Conservation (phyloP, 2,888 invertebrate genomes). For the Lepidonotus clava region DNA sequence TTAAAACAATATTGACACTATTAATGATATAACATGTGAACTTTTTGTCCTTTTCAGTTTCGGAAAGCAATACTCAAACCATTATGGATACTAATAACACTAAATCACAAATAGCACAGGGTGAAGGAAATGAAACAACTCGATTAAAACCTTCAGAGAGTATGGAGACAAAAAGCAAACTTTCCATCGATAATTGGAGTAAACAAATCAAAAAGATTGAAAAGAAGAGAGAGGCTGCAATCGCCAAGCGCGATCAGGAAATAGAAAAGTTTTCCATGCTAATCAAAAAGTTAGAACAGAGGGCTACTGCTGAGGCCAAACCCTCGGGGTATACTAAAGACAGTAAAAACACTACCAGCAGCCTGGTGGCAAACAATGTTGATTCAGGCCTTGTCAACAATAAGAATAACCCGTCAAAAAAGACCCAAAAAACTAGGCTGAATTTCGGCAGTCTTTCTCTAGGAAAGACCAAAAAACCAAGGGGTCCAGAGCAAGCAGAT, state of each 20-base stretch:
- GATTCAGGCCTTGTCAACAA: neutral
- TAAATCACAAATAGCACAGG: conserved; percentile 15
- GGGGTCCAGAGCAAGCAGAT: neutral
- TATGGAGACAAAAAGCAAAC: neutral
- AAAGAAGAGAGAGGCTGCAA: neutral
- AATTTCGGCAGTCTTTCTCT: conserved; percentile 25
- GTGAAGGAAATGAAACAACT: neutral
- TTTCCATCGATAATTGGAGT: neutral
- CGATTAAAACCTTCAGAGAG: neutral
- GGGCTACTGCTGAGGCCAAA: neutral
- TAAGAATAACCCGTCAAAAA: neutral
- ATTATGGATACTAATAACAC: conserved; percentile 27
- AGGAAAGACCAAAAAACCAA: conserved; percentile 20
- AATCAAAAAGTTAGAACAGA: conserved; percentile 10
- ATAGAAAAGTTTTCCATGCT: conserved; percentile 3
- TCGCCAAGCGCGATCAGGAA: conserved; percentile 22
- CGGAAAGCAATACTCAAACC: conserved; percentile 37
- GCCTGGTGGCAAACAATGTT: neutral
- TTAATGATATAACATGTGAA: neutral
- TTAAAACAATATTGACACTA: neutral
- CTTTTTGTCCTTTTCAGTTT: conserved; percentile 32
- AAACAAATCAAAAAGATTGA: conserved; percentile 1
- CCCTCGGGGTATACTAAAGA: neutral
- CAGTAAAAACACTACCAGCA: neutral
- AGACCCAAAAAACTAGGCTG: conserved; percentile 1